Evolutionary conservation across 2,797 vertebrate genomes (phyloP).

Genomic region (Manis pentadactyla): DNA sequence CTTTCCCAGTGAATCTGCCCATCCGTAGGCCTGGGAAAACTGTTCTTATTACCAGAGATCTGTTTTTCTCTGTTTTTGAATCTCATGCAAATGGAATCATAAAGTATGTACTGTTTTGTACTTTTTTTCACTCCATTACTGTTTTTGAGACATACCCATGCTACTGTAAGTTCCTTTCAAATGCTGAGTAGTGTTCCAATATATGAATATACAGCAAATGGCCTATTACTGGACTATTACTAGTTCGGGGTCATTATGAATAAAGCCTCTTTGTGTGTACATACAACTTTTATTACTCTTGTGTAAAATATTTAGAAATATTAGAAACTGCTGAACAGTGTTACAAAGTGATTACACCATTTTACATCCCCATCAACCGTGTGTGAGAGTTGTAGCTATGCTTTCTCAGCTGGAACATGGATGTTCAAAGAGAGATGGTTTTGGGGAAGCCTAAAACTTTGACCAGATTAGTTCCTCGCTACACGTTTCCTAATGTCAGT

Average conservation of each 20-base stretch:
- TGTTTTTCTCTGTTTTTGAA: background rate
- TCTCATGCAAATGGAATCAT: background rate
- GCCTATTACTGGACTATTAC: background rate
- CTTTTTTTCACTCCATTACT: background rate
- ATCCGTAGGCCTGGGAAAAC: background rate
- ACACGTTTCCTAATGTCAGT: background rate
- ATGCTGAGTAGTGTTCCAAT: background rate
- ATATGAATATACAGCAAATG: background rate
- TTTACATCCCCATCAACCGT: background rate
- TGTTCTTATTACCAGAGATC: background rate
- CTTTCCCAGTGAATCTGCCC: background rate
- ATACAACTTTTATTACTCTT: conserved; percentile 3
- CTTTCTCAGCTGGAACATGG: background rate
- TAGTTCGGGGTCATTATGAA: background rate
- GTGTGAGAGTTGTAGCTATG: background rate
- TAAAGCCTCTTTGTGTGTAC: background rate
- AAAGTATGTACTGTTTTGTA: background rate
- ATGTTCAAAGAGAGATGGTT: background rate
- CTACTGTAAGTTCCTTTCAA: background rate
- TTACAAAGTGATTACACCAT: background rate
- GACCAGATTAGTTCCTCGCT: background rate
- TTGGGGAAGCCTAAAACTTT: background rate
- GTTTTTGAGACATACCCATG: background rate
- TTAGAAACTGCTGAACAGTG: background rate
- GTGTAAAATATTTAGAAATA: background rate